Conservation (phyloP, 2,888 invertebrate species). For the Tiliacea aurago region DNA sequence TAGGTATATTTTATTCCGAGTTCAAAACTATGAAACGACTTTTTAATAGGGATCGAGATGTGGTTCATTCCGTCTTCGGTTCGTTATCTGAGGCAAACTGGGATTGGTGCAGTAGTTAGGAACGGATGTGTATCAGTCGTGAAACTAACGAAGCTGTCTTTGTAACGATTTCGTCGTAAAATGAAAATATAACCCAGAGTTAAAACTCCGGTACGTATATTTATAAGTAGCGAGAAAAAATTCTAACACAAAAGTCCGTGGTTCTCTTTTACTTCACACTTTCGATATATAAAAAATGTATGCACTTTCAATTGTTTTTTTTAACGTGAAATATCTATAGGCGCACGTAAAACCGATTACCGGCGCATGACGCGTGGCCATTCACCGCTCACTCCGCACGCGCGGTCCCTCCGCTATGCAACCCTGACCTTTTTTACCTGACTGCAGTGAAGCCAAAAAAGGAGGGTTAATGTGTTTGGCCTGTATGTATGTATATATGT, state of each 20-base stretch:
- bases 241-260: neutral
- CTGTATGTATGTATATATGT: too few relatives aligned
- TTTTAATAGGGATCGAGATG: constrained; percentile 29
- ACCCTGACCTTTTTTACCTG: too few relatives aligned
- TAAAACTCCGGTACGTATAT: neutral
- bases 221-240: neutral
- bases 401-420: too few relatives aligned
- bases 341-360: too few relatives aligned
- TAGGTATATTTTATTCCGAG: constrained; percentile 13
- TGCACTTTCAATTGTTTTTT: too few relatives aligned
- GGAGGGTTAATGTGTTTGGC: too few relatives aligned
- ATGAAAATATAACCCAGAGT: neutral
- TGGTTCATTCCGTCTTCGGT: constrained; percentile 19
- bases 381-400: too few relatives aligned
- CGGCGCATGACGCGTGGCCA: too few relatives aligned
- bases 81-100: neutral
- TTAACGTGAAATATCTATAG: too few relatives aligned
- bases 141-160: constrained; percentile 20
- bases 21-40: constrained; percentile 12
- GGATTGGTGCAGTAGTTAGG: neutral
- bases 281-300: neutral
- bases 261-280: neutral
- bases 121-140: neutral
- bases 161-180: neutral
- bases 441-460: too few relatives aligned